Evolutionary conservation across 2,888 invertebrate genomes (phyloP).

Genomic region (Drosophila aldrichi): DNA sequence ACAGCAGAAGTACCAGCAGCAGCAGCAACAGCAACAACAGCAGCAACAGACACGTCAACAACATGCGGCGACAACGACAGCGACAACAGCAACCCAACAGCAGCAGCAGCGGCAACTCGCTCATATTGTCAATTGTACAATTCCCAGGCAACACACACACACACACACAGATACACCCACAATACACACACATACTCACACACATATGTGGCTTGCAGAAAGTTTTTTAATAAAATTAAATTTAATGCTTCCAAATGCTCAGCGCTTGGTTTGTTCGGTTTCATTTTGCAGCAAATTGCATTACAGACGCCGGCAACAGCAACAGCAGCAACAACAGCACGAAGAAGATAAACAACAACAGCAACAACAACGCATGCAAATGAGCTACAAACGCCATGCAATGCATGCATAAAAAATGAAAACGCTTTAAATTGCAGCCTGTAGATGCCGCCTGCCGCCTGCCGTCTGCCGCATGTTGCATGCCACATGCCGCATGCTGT

Average conservation of each 20-base stretch:
- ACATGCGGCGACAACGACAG: conserved; percentile 69
- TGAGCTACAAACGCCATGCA: conserved; percentile 78
- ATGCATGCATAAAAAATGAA: conserved; percentile 74
- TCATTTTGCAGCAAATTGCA: conserved; percentile 76
- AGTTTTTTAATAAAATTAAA: conserved; percentile 79
- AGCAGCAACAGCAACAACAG: conserved; percentile 23
- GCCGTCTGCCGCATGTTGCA: conserved; percentile 23
- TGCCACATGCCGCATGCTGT: conserved; percentile 35
- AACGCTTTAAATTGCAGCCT: conserved; percentile 71
- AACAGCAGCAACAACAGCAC: conserved; percentile 21
- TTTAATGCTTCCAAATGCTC: conserved; percentile 75
- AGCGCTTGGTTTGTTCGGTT: conserved; percentile 65
- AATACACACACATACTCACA: conserved; percentile 14
- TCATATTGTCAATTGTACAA: conserved; percentile 75
- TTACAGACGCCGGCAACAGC: conserved; percentile 53
- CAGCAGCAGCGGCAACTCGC: conserved; percentile 52
- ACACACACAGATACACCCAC: conserved; percentile 25
- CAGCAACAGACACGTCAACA: conserved; percentile 76
- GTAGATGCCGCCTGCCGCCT: conserved; percentile 29
- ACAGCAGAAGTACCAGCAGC: conserved; percentile 31
- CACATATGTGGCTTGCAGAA: conserved; percentile 44
- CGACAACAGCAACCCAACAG: conserved; percentile 44
- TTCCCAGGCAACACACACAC: conserved; percentile 60
- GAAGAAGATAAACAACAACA: conserved; percentile 32
- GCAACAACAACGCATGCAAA: conserved; percentile 71